Evolutionary conservation across 1,140 invertebrate genomes (phyloP).

Genomic region (Pantala flavescens): DNA sequence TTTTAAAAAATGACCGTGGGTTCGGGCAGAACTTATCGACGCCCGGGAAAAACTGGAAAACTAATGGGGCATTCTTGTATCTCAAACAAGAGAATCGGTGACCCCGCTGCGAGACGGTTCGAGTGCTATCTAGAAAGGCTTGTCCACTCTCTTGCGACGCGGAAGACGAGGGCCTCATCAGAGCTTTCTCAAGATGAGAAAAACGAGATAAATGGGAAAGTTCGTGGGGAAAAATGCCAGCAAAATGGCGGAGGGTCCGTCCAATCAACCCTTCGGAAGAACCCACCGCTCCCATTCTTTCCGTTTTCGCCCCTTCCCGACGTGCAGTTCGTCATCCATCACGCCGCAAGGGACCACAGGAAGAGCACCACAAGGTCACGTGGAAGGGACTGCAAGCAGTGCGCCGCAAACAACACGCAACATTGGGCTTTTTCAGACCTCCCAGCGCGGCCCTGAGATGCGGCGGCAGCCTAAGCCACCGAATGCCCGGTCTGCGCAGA

Average conservation of each 20-base stretch:
- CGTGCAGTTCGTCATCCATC: background rate
- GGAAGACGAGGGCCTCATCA: background rate
- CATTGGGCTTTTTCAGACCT: background rate
- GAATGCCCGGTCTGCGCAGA: background rate
- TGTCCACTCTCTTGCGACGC: background rate
- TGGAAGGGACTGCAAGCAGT: background rate
- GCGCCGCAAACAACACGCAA: conserved; percentile 6
- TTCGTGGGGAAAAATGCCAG: background rate
- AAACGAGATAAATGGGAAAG: background rate
- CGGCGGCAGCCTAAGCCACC: background rate
- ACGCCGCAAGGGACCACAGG: conserved; percentile 1
- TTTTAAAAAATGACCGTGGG: background rate
- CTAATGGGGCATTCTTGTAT: conserved; percentile 5
- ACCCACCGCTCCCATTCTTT: background rate
- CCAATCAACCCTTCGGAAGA: background rate
- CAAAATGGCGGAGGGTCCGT: background rate
- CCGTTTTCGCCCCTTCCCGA: background rate
- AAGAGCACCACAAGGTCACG: background rate
- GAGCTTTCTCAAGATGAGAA: background rate
- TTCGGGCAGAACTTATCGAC: background rate
- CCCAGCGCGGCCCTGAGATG: background rate
- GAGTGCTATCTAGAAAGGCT: background rate
- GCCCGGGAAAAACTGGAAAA: background rate
- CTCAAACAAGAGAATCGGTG: background rate
- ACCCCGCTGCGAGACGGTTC: background rate